Percentiles rank a stretch among this genome's conserved stretches.
These are phyloP conservation scores for Leptopterna dolabrata DNA, from an alignment of 2,888 invertebrate genomes.

Conservation along the genomic window DNA sequence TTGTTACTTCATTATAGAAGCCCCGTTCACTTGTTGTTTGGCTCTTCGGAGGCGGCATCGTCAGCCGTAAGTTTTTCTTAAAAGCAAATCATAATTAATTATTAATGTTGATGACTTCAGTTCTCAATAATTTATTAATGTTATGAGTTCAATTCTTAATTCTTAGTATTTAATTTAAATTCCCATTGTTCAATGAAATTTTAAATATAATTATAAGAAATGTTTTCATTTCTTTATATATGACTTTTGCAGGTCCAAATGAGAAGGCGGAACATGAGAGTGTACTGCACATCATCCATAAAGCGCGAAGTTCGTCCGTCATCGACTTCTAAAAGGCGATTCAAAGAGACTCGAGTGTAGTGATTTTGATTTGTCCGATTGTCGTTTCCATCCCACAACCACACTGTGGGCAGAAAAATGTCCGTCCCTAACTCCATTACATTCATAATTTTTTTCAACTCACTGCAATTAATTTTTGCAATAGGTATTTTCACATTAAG, in stretches of 20 bases:
- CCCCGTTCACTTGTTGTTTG: neutral
- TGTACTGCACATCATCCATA: neutral
- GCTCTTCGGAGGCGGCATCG: neutral
- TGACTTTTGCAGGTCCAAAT: neutral
- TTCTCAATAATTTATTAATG: no score
- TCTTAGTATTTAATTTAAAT: no score
- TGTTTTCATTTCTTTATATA: no score
- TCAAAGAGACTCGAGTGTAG: neutral
- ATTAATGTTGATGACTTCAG: no score
- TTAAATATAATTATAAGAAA: no score
- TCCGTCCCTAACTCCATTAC: neutral
- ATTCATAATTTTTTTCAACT: neutral
- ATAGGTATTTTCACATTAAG: no score
- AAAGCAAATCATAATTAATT: no score
- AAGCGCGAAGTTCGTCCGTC: neutral
- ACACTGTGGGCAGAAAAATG: neutral
- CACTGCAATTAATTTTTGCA: neutral
- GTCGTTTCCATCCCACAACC: neutral
- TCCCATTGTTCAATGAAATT: no score
- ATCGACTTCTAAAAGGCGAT: neutral
- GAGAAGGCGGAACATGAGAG: neutral
- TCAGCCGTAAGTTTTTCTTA: neutral
- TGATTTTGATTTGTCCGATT: neutral
- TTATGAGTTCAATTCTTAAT: no score
- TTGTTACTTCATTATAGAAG: neutral